Evolutionary conservation across 64 coral and sea anemone species (phyloP).

Genomic region (Orbicella faveolata): DNA sequence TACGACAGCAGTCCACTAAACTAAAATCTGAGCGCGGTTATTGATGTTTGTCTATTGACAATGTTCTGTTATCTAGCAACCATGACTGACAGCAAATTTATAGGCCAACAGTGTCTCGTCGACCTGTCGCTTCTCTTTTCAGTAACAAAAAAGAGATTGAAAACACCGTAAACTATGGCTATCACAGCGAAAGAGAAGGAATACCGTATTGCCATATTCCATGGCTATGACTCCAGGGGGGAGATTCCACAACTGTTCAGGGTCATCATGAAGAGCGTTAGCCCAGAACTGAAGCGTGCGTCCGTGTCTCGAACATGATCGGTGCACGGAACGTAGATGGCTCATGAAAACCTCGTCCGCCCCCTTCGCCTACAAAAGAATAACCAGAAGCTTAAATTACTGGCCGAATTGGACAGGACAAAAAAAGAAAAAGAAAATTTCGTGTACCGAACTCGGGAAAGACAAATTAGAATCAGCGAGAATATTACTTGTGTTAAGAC

Average conservation of each 20-base stretch:
- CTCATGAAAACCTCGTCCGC: slow-evolving; percentile 64
- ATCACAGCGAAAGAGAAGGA: background rate
- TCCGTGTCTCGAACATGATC: slow-evolving; percentile 57
- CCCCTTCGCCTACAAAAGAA: slow-evolving; percentile 57
- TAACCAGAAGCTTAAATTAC: background rate
- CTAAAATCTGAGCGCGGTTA: too few species aligned
- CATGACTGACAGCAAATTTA: too few species aligned
- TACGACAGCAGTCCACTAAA: too few species aligned
- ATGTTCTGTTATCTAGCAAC: too few species aligned
- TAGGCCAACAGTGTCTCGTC: too few species aligned
- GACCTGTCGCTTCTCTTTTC: too few species aligned
- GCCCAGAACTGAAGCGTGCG: slow-evolving; percentile 88
- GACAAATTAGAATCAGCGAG: background rate
- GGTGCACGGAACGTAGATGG: slow-evolving; percentile 56
- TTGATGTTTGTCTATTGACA: too few species aligned
- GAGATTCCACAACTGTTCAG: slow-evolving; percentile 68
- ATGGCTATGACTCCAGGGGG: slow-evolving; percentile 85
- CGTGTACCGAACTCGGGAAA: background rate
- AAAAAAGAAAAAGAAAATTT: background rate
- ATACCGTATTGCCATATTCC: slow-evolving; percentile 91
- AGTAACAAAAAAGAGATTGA: too few species aligned
- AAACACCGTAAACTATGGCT: too few species aligned
- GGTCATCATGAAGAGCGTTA: slow-evolving; percentile 81
- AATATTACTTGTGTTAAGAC: slow-evolving; percentile 57
- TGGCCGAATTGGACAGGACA: background rate